A percentile compares a stretch with the other conserved stretches of the same genome.
These are phyloP conservation scores for Corythornis madagascariensis DNA, from an alignment of 2,113 vertebrate species.

Conservation along the genomic window DNA sequence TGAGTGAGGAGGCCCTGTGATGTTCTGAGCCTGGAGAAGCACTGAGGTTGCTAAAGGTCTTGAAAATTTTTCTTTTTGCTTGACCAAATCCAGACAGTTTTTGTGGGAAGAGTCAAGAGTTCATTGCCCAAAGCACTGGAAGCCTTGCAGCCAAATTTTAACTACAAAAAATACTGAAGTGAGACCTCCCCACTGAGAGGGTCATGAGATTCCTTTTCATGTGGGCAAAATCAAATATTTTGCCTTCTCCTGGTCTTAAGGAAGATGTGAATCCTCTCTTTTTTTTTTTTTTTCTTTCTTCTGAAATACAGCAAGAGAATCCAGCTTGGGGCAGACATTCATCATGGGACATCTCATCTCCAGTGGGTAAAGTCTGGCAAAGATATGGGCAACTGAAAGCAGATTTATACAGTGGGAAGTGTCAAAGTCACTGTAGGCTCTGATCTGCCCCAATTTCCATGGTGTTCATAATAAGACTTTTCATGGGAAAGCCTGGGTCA, in stretches of 20 bases:
- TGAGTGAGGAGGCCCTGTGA: rapidly evolving
- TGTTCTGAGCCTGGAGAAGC: neutral
- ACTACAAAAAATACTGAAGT: neutral
- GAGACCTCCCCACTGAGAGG: neutral
- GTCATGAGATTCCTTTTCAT: neutral
- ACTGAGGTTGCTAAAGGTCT: neutral
- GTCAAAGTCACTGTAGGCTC: neutral
- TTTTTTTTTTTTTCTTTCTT: neutral
- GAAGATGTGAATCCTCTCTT: neutral
- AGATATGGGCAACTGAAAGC: neutral
- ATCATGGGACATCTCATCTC: neutral
- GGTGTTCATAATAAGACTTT: neutral
- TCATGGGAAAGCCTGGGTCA: neutral
- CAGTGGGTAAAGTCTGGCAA: neutral
- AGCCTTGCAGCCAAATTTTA: neutral
- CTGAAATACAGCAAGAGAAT: neutral
- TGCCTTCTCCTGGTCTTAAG: neutral
- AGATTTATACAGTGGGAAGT: neutral
- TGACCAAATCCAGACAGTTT: neutral
- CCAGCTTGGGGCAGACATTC: neutral
- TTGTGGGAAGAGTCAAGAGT: neutral
- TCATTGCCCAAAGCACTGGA: neutral
- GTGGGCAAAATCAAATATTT: slow-evolving; percentile 5
- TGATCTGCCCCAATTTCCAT: slow-evolving; percentile 1
- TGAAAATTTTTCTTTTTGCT: neutral